Conservation (phyloP, 2,888 invertebrate genomes). For the Limnephilus lunatus region DNA sequence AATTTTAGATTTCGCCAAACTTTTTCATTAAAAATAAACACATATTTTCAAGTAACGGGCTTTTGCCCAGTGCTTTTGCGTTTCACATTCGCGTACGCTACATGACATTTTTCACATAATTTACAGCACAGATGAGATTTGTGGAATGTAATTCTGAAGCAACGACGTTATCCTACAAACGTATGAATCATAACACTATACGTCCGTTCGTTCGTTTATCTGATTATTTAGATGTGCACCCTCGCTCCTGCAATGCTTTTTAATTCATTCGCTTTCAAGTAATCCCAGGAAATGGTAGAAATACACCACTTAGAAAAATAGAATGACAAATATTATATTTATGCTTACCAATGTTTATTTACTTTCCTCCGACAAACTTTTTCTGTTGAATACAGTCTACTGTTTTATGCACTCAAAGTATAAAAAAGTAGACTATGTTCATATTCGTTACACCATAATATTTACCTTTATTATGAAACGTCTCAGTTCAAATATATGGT, state of each 20-base stretch:
- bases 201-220: neutral
- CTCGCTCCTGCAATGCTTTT: neutral
- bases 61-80: neutral
- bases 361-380: neutral
- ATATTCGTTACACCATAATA: neutral
- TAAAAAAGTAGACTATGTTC: neutral
- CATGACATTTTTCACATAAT: neutral
- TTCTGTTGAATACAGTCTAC: neutral
- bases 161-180: neutral
- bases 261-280: neutral
- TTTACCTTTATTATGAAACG: neutral
- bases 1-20: neutral
- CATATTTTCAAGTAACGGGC: neutral
- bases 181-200: neutral
- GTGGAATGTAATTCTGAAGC: neutral
- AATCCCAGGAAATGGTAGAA: neutral
- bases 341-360: neutral
- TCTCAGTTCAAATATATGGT: slow-evolving; percentile 33
- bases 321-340: neutral
- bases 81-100: neutral
- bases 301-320: neutral
- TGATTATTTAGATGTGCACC: neutral
- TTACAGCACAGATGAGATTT: neutral
- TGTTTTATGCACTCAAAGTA: too few relatives aligned
- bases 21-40: neutral